Conservation (phyloP, 92 coral and sea anemone genomes). For the Bergia puertoricense region DNA sequence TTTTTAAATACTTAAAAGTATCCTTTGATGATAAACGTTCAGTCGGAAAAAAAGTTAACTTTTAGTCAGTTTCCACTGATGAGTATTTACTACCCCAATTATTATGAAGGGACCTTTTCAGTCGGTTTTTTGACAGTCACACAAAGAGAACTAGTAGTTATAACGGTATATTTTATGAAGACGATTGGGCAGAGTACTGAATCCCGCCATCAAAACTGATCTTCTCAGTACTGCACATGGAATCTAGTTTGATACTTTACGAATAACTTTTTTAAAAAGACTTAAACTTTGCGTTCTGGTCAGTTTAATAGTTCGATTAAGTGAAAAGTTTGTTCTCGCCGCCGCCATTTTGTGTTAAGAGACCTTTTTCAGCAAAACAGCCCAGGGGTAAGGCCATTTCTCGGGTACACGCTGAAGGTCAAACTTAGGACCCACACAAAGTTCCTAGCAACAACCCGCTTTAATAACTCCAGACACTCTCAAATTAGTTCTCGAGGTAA, state of each 20-base stretch:
- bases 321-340: neutral
- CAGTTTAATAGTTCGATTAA: neutral
- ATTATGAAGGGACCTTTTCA: too few species aligned
- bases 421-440: neutral
- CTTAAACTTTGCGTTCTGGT: neutral
- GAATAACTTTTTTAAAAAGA: neutral
- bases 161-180: too few species aligned
- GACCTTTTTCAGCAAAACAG: neutral
- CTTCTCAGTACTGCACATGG: neutral
- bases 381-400: neutral
- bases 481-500: too few species aligned
- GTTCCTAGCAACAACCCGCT: neutral
- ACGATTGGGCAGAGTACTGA: neutral
- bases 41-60: too few species aligned
- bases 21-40: too few species aligned
- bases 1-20: too few species aligned
- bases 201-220: neutral
- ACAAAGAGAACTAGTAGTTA: too few species aligned
- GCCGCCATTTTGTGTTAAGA: neutral
- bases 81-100: too few species aligned
- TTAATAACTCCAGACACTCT: too few species aligned
- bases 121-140: too few species aligned
- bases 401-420: neutral
- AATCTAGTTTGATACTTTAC: neutral
- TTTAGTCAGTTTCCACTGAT: too few species aligned